Conservation (phyloP, 2,888 invertebrate genomes). For the Stenodema calcarata region DNA sequence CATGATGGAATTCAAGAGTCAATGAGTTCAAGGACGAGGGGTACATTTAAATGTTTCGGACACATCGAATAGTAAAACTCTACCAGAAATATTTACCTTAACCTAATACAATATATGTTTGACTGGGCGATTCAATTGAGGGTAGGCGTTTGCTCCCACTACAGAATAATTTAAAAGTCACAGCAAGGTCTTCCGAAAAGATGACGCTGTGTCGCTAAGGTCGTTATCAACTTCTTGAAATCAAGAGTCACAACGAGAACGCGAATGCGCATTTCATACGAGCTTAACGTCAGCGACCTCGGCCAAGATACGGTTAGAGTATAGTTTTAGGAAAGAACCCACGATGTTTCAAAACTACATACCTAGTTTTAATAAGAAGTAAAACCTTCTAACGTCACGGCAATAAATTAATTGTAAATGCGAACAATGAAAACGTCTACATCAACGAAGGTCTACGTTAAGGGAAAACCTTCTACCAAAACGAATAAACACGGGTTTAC, state of each 20-base stretch:
- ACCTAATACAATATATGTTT: background rate
- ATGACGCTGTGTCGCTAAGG: background rate
- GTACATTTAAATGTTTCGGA: background rate
- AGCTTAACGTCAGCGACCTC: background rate
- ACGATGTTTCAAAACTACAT: background rate
- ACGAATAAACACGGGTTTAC: too few species aligned
- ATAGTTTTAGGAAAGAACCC: background rate
- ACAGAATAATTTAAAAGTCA: background rate
- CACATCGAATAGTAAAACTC: background rate
- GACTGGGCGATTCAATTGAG: background rate
- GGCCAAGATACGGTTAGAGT: background rate
- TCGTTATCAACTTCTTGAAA: background rate
- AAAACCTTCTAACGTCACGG: background rate
- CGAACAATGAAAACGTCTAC: background rate
- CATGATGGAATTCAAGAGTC: background rate
- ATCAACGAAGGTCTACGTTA: background rate
- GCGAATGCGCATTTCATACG: background rate
- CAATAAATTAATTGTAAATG: background rate
- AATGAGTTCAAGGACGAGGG: background rate
- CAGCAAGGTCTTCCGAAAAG: background rate
- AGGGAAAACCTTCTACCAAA: too few species aligned
- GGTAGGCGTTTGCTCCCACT: background rate
- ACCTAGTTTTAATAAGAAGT: background rate
- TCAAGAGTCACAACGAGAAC: background rate
- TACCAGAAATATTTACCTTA: background rate